Percentiles rank a stretch among this genome's conserved stretches.
phyloP scores from a whole-genome alignment of 1,140 invertebrate genomes.

The Piezodorus guildinii region DNA sequence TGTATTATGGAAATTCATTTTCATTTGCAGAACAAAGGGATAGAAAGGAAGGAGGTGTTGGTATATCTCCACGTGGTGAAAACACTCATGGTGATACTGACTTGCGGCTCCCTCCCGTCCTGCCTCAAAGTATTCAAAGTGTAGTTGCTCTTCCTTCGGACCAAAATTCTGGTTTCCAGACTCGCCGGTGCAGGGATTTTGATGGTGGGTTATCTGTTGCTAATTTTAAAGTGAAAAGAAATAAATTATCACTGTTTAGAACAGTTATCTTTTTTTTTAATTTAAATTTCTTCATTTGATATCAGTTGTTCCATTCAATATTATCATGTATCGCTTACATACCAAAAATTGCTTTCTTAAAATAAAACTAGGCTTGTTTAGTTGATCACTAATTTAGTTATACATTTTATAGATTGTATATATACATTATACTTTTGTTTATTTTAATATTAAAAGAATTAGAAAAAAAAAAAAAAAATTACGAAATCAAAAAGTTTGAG shows the following conservation, averaged over 20 bases:
- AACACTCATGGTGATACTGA: slow-evolving; percentile 49
- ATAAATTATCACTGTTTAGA: neutral
- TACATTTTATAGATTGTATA: no score
- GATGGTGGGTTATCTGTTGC: slow-evolving; percentile 42
- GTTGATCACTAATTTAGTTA: no score
- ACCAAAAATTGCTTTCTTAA: no score
- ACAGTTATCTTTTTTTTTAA: neutral
- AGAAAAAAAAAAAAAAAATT: no score
- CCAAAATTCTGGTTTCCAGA: neutral
- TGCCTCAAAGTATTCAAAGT: slow-evolving; percentile 43
- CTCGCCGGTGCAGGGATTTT: slow-evolving; percentile 53
- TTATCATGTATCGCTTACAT: no score
- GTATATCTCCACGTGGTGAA: slow-evolving; percentile 33
- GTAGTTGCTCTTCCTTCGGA: slow-evolving; percentile 37
- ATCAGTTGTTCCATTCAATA: no score
- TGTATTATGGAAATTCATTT: no score
- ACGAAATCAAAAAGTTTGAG: no score
- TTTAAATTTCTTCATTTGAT: neutral
- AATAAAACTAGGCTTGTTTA: no score
- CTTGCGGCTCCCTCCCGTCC: slow-evolving; percentile 38
- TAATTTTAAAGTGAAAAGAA: neutral
- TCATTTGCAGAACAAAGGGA: slow-evolving; percentile 27
- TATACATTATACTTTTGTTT: no score
- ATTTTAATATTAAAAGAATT: no score
- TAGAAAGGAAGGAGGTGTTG: slow-evolving; percentile 16